Evolutionary conservation across 23 tunicate species (phyloP), one percentile per base, ranked within the genome.

Genomic region (Diplosoma virens): DNA sequence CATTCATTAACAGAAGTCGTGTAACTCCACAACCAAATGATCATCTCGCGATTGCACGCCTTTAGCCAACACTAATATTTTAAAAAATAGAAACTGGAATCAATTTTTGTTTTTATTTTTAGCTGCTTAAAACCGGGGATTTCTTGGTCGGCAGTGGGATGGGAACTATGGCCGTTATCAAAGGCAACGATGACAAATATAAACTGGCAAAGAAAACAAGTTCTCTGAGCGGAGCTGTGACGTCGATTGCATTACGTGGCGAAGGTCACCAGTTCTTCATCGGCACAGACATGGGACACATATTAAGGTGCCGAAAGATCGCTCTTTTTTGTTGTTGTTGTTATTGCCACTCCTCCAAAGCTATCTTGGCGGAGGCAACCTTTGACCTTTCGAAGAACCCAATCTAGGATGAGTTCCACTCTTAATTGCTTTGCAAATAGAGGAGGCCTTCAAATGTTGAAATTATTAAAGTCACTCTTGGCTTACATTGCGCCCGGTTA

Each of bases 191-290:
- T 26, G 90, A 84, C 20, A 90, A 90, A 48, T 90, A 84, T 67
- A 56, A 25, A 17, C 35, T 86, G 26, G 45, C 67, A 1, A 90
- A 80, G 45, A 54, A 35, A 25, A 6, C 65, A 3, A 22, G 47
- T 0, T 36, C 54, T 5, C 71, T 94, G 14, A 66, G 53, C 18
- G 98, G 98, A 24, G 81, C 74, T 7, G 94, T 94, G 0, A 87
- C 94, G 1, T 94, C 98, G 3, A 78, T 94, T 45, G 85, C 89
- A 24, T 30, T 94, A 27, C 52, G 94, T 60, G 98, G 94, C 46
- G 84, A 90, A 68, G 97, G 97, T 11, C 97, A 94, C 66, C 98
- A 94, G 78, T 88, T 94, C 35, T 94, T 87, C 53, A 86, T 79
- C 24, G 98, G 98, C 17, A 94, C 98, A 16, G 78, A 79, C 32